Base-by-base conservation (phyloP, 1,140 invertebrate species). In the Drosophila oshimai region DNA sequence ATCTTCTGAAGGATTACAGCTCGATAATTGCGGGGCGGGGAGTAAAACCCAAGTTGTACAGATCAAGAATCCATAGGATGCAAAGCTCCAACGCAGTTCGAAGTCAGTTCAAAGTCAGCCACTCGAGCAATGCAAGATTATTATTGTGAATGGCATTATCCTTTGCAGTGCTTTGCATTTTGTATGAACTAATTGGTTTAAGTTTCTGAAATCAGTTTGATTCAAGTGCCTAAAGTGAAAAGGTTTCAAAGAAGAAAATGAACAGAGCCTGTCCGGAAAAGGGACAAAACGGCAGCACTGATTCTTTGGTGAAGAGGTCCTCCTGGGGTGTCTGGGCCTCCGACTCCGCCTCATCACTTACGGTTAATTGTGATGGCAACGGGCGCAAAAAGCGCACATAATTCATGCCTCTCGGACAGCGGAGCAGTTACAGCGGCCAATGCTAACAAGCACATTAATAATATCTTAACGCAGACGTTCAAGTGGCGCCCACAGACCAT, bases 381-480 rank as follows among this genome's bases (percentile, higher is more conserved):
- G 53, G 55, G 29, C 46, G 31, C 42, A 84, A 77, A 73, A 78
- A 50, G 37, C 22, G 70, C 49, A 78, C 70, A 84, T 83, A 79
- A 83, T 71, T 83, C 80, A 83, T 74, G 72, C 17, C 74, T 20
- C 41, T 37, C 33, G 51, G 65, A 70, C 62, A 42, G 46, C 50
- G 50, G 29, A 37, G 39, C 50, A 61, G 34, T 24, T 24, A 41
- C 49, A 44, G 44, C 57, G 28, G 41, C 28, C 57, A 65, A 39
- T 65, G 60, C 80, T 86, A 86, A 84, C 79, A 86, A 84, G 79
- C 71, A 58, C 80, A 84, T 84, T 86, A 79, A 84, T 84, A 84
- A 86, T 84, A 84, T 80, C 80, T 79, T 71, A 71, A 68, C 42
- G 58, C 49, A 74, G 71, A 60, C 80, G 51, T 51, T 62, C 70